Evolutionary conservation across 2,888 invertebrate species (phyloP), one percentile per base, ranked within the genome.

Genomic region (Mesopsocus fuscifrons): DNA sequence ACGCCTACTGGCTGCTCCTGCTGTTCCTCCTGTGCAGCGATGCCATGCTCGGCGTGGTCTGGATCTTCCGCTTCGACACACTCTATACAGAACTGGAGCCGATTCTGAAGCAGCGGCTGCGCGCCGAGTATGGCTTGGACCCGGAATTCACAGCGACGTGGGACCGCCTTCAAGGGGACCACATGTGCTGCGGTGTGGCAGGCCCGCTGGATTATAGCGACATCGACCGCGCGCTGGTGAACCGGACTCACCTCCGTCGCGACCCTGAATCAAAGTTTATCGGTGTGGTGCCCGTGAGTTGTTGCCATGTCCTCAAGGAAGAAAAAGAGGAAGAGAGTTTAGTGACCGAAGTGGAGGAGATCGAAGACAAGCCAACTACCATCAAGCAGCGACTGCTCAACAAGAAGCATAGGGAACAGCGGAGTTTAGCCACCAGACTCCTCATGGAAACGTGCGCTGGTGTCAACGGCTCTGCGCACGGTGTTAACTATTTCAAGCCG

Each of bases 1-100:
- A 83, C 67, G 76, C 78, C 48, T 87, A 85, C 60, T 85, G 84
- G 84, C 64, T 83, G 46, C 69, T 84, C 22, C 64, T 87, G 50
- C 66, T 85, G 33, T 76, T 77, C 20, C 67, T 87, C 41, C 69
- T 87, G 43, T 77, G 83, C 54, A 85, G 85, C 46, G 87, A 87
- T 69, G 76, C 78, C 13, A 72, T 84, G 41, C 73, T 85, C 49
- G 85, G 85, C 38, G 74, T 84, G 45, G 80, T 81, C 54, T 87
- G 85, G 85, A 76, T 84, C 49, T 81, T 83, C 60, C 68, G 78
- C 31, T 79, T 79, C 58, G 78, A 80, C 55, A 68, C 70, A 46
- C 74, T 85, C 52, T 75, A 79, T 54, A 71, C 77, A 50, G 80
- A 80, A 52, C 65, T 87, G 42, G 69, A 74, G 51, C 80, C 80